Evolutionary conservation across 2,888 invertebrate species (phyloP).

Genomic region (Podabrus alpinus): DNA sequence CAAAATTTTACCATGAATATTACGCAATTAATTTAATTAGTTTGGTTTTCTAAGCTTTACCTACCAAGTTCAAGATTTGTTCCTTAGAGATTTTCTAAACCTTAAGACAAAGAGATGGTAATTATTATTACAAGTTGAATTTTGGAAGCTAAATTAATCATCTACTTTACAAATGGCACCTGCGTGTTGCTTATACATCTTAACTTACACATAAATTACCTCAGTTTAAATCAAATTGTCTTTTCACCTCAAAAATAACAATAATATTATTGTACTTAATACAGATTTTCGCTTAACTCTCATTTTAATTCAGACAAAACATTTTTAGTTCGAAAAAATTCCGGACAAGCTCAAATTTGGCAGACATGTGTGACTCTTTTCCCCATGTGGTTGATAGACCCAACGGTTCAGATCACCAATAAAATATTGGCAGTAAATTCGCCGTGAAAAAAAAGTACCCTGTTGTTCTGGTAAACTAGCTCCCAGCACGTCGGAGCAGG

Average conservation of each 20-base stretch:
- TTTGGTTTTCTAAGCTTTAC: constrained; percentile 15
- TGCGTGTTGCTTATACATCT: constrained; percentile 31
- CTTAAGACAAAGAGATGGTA: constrained; percentile 24
- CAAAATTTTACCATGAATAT: background rate
- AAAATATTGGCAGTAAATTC: no score
- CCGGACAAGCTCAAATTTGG: no score
- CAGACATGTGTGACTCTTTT: no score
- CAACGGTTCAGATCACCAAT: no score
- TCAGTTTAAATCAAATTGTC: constrained; percentile 4
- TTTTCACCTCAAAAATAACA: background rate
- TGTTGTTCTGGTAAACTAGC: no score
- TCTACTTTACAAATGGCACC: constrained; percentile 30
- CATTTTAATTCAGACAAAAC: no score
- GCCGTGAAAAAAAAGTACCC: no score
- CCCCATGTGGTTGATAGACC: no score
- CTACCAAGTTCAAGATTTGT: constrained; percentile 21
- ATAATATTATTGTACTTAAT: background rate
- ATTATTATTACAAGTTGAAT: constrained; percentile 23
- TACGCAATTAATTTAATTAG: constrained; percentile 14
- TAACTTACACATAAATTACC: constrained; percentile 30
- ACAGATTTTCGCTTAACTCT: background rate
- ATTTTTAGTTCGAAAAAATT: no score
- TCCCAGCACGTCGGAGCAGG: no score
- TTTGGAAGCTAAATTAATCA: constrained; percentile 32
- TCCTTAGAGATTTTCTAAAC: constrained; percentile 16